Evolutionary conservation across 1,140 invertebrate species (phyloP).

Genomic region (Brachionus rubens): DNA sequence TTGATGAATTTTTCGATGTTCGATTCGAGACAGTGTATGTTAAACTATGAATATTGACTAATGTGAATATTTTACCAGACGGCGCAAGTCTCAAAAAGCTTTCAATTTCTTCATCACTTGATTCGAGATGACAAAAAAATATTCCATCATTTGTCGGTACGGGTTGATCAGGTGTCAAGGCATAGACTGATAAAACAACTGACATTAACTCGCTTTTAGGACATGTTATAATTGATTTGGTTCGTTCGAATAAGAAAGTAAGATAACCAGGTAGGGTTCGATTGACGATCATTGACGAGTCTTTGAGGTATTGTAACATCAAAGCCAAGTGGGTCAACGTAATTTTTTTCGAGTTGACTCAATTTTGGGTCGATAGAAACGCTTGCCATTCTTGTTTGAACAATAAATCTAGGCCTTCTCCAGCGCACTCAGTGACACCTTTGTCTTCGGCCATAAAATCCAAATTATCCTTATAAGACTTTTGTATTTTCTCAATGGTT

Average conservation of each 20-base stretch:
- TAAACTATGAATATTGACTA: conserved; percentile 21
- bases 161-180: conserved; percentile 4
- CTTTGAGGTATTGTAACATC: neutral
- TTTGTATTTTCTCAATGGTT: neutral
- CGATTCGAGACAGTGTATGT: neutral
- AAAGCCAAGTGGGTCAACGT: neutral
- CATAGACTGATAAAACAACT: conserved; percentile 21
- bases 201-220: conserved; percentile 49
- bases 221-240: conserved; percentile 54
- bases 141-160: conserved; percentile 54
- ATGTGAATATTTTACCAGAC: neutral
- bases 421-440: neutral
- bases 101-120: conserved; percentile 53
- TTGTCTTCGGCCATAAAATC: neutral
- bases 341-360: neutral
- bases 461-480: neutral
- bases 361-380: neutral
- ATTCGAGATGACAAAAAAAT: conserved; percentile 52
- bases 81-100: conserved; percentile 4
- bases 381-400: neutral
- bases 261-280: conserved; percentile 2
- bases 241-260: conserved; percentile 45
- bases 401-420: neutral
- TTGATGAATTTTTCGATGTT: conserved; percentile 1
- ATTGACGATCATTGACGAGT: neutral